Conservation (phyloP, 2,797 vertebrate species). For the Gadopsis marmoratus region DNA sequence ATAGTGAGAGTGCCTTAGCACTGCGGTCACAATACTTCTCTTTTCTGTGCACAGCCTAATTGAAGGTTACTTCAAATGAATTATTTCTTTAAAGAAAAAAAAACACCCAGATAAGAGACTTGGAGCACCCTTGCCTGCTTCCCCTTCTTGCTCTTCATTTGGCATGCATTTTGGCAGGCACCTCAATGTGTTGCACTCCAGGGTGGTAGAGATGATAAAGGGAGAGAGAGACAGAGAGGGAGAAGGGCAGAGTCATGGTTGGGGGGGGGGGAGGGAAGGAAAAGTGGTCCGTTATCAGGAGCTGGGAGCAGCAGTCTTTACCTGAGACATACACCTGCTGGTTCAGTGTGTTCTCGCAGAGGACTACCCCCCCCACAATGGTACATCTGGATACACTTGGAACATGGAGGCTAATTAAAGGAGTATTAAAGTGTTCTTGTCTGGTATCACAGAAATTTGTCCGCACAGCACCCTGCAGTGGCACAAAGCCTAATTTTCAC, state of each 20-base stretch:
- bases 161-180: conserved; percentile 57
- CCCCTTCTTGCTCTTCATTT: conserved; percentile 56
- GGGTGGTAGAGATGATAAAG: conserved; percentile 63
- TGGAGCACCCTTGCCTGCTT: conserved; percentile 39
- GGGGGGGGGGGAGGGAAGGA: background rate
- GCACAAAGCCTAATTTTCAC: conserved; percentile 32
- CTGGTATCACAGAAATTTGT: conserved; percentile 53
- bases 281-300: conserved; percentile 54
- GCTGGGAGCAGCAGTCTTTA: conserved; percentile 60
- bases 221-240: conserved; percentile 25
- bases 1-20: conserved; percentile 26
- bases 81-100: conserved; percentile 47
- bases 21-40: conserved; percentile 3
- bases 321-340: conserved; percentile 75
- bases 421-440: conserved; percentile 57
- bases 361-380: conserved; percentile 51
- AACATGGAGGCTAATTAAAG: conserved; percentile 50
- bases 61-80: conserved; percentile 61
- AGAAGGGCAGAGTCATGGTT: conserved; percentile 35
- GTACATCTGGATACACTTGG: conserved; percentile 60
- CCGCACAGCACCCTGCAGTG: conserved; percentile 33
- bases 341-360: conserved; percentile 48
- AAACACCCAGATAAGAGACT: conserved; percentile 63
- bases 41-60: conserved; percentile 46
- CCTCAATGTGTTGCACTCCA: conserved; percentile 50